Percentiles rank a stretch among this genome's conserved stretches.
phyloP scores from a whole-genome alignment of 2,797 vertebrate genomes.

The Carapus acus region DNA sequence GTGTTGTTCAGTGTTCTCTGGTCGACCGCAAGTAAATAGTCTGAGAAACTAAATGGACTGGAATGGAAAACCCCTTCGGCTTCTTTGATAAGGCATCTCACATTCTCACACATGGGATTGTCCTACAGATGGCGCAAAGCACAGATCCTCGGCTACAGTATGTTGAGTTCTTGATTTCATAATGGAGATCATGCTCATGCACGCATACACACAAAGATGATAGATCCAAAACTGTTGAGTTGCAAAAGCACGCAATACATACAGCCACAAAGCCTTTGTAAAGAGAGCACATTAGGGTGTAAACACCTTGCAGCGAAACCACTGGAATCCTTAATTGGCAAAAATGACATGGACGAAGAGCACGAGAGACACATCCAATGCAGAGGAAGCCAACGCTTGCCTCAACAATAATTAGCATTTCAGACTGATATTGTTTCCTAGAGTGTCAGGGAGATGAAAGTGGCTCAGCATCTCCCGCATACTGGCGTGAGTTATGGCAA shows the following conservation, averaged over 20 bases:
- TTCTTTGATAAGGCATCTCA: slow-evolving; percentile 46
- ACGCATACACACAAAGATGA: slow-evolving; percentile 26
- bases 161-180: slow-evolving; percentile 33
- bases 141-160: slow-evolving; percentile 56
- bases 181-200: slow-evolving; percentile 11
- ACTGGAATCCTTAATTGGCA: slow-evolving; percentile 55
- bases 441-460: slow-evolving; percentile 62
- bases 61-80: slow-evolving; percentile 60
- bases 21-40: slow-evolving; percentile 65
- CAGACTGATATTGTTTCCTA: slow-evolving; percentile 51
- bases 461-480: slow-evolving; percentile 39
- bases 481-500: too few species aligned
- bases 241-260: too few species aligned
- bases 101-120: slow-evolving; percentile 43
- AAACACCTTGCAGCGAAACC: slow-evolving; percentile 32
- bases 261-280: slow-evolving; percentile 33
- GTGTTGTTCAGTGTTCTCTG: slow-evolving; percentile 45
- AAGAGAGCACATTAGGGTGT: slow-evolving; percentile 17
- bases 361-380: slow-evolving; percentile 27
- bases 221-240: too few species aligned
- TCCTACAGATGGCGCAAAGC: slow-evolving; percentile 65
- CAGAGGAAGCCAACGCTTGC: slow-evolving; percentile 25
- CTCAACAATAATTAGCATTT: slow-evolving; percentile 66
- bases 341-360: slow-evolving; percentile 44
- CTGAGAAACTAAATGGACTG: slow-evolving; percentile 63